Conservation (phyloP, 1,140 invertebrate genomes). For the Drosophila burlai region DNA sequence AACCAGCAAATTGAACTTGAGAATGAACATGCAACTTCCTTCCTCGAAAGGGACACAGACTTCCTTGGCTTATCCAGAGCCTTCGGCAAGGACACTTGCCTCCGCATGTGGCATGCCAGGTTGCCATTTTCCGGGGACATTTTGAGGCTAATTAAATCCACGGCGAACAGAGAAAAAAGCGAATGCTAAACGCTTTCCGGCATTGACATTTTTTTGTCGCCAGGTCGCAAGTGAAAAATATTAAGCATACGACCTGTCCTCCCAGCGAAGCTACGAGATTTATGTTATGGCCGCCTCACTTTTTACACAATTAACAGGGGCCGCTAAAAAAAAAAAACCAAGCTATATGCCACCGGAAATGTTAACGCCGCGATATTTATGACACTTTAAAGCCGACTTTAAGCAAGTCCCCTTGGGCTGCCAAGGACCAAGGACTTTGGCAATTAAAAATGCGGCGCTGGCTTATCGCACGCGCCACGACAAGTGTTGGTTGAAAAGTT, state of each 20-base stretch:
- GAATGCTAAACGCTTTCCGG: conserved; percentile 79
- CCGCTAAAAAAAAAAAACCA: not conserved
- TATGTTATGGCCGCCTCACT: conserved; percentile 58
- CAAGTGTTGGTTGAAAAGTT: conserved; percentile 61
- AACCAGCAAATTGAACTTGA: conserved; percentile 74
- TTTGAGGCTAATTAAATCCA: conserved; percentile 81
- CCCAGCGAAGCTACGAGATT: conserved; percentile 49
- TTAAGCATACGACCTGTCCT: conserved; percentile 72
- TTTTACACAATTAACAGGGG: conserved; percentile 57
- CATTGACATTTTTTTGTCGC: conserved; percentile 71
- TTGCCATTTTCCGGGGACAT: conserved; percentile 67
- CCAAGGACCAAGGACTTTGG: conserved; percentile 48
- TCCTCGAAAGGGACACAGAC: conserved; percentile 25
- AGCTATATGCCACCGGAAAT: conserved; percentile 44
- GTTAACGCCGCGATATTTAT: conserved; percentile 64
- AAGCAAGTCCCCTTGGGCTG: conserved; percentile 29
- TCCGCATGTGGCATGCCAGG: conserved; percentile 57
- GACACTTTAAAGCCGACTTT: conserved; percentile 68
- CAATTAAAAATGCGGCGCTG: conserved; percentile 76
- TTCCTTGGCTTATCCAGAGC: conserved; percentile 57
- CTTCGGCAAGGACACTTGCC: conserved; percentile 35
- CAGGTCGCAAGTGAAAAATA: conserved; percentile 46
- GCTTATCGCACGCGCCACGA: conserved; percentile 77
- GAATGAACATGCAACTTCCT: conserved; percentile 72
- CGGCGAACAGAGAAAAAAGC: conserved; percentile 40